Evolutionary conservation across 2,888 invertebrate genomes (phyloP), one percentile per base, ranked within the genome.

Genomic region (Cinara cedri): DNA sequence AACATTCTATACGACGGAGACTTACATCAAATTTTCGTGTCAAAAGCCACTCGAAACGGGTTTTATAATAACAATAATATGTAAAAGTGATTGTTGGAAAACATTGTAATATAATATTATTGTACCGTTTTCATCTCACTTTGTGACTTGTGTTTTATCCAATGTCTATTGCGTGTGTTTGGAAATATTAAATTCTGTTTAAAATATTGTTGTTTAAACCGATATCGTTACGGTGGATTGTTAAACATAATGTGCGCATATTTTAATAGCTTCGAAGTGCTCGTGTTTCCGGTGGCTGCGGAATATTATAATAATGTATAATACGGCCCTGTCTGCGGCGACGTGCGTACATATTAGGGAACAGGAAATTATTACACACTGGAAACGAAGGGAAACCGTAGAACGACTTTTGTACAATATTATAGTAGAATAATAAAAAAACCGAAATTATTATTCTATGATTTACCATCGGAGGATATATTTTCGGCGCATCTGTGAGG

Each of bases 241-340:
- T 72, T 49, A 49, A 74, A 34, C 72, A 63, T 9, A 63, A 51
- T 34, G 21, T 21, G 62, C 16, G 51, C 72, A 62, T 74, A 51
- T 51, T 74, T 62, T 62, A 74, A 74, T 62, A 74, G 62, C 62
- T 74, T 74, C 19, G 21, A 51, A 74, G 62, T 74, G 62, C 62
- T 62, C 24, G 44, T 4, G n/a, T 44, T 71, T 71, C 34, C 72
- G 49, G 60, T 9, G 6, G 13, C 21, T 42, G n/a, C n/a, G n/a
- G 54, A 46, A 62, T 72, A 71, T 68, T 21, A 62, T 49, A n/a
- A n/a, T n/a, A n/a, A n/a, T n/a, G n/a, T n/a, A 34, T 34, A 34
- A 34, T 34, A 34, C 34, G 44, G 51, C 62, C 49, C 62, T 62
- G 21, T 55, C 19, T 19, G 34, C 34, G 6, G 34, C 24, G 9